Evolutionary conservation across 2,888 invertebrate species (phyloP).

Genomic region (Cinara cedri): DNA sequence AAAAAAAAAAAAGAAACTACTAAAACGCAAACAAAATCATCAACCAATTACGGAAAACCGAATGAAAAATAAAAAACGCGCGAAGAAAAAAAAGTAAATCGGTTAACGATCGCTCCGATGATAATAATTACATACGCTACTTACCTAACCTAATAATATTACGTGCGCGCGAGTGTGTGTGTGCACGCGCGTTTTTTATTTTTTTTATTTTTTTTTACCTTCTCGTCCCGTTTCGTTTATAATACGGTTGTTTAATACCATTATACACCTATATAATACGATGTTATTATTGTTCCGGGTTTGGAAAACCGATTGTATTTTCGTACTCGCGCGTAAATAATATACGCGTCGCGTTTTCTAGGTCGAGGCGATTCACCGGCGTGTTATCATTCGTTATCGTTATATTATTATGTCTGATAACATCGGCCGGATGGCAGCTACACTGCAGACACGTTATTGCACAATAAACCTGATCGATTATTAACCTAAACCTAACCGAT

Average conservation of each 20-base stretch:
- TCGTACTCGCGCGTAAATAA: not conserved
- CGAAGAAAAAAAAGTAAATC: not conserved
- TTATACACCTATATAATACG: too few species aligned
- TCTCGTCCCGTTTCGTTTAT: conserved; percentile 11
- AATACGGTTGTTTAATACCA: not conserved
- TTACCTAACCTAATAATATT: too few species aligned
- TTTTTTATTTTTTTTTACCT: not conserved
- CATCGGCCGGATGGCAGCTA: too few species aligned
- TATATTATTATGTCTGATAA: too few species aligned
- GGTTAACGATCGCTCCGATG: not conserved
- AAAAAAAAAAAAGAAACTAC: not conserved
- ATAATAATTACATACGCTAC: not conserved
- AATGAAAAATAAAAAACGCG: conserved; percentile 4
- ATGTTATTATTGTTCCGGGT: conserved; percentile 31
- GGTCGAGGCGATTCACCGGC: not conserved
- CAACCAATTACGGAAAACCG: not conserved
- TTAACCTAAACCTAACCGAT: too few species aligned
- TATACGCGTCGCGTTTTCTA: conserved; percentile 14
- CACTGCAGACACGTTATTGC: too few species aligned
- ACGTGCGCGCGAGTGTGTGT: too few species aligned
- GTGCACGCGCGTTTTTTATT: too few species aligned
- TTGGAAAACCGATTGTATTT: not conserved
- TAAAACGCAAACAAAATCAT: too few species aligned
- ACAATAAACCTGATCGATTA: too few species aligned
- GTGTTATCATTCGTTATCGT: not conserved